Conservation (phyloP, 2,113 vertebrate genomes). For the Piprites chloris region DNA sequence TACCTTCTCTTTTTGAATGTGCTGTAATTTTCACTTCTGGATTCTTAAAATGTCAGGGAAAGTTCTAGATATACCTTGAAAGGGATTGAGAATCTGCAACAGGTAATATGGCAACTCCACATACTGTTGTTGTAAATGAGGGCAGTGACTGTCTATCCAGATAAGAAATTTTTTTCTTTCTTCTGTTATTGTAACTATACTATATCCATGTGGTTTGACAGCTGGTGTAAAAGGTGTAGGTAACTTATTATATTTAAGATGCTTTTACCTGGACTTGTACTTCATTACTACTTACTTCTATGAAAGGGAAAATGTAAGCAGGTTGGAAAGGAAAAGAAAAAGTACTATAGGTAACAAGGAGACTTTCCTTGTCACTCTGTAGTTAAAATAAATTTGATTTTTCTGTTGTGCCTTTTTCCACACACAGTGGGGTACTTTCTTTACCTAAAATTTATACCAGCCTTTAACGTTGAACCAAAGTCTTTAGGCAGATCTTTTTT, state of each 20-base stretch:
- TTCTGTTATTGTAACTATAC: not conserved
- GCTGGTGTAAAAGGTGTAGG: constrained; percentile 1
- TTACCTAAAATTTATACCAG: not conserved
- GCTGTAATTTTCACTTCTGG: not conserved
- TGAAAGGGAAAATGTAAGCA: not conserved
- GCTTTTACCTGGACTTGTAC: not conserved
- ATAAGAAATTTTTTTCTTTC: not conserved
- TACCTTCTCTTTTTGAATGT: not conserved
- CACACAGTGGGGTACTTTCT: not conserved
- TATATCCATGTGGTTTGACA: not conserved
- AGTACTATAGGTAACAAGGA: not conserved
- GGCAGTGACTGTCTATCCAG: not conserved
- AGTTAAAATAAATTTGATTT: not conserved
- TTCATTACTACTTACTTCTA: not conserved
- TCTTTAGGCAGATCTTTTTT: not conserved
- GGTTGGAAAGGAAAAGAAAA: not conserved
- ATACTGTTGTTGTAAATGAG: not conserved
- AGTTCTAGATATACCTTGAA: not conserved
- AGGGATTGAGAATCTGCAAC: not conserved
- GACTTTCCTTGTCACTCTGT: not conserved
- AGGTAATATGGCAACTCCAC: not conserved
- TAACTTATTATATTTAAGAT: constrained; percentile 30
- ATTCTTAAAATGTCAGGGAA: not conserved
- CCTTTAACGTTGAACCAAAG: not conserved
- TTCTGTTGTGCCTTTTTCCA: not conserved